Conservation (phyloP, 1,140 invertebrate genomes). For the Drosophila lacertosa region DNA sequence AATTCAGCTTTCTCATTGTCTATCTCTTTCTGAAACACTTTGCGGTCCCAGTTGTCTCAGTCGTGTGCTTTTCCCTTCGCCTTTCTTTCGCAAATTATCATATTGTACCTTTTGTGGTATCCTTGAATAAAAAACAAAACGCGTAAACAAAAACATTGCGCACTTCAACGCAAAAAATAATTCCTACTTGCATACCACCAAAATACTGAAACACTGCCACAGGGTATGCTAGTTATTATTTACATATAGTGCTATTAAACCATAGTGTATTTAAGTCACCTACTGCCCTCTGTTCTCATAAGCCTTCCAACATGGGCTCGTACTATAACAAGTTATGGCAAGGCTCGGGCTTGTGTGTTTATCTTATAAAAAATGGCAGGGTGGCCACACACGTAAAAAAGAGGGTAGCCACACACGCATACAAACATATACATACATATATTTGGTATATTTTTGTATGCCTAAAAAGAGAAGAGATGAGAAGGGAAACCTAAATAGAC, state of each 20-base stretch:
- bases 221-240: not conserved
- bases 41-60: not conserved
- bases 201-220: conserved; percentile 6
- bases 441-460: conserved; percentile 1
- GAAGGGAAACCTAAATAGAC: conserved; percentile 38
- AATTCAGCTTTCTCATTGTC: conserved; percentile 13
- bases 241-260: too few species aligned
- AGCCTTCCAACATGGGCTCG: conserved; percentile 27
- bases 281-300: too few species aligned
- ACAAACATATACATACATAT: not conserved
- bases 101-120: conserved; percentile 72
- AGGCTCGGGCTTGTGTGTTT: conserved; percentile 23
- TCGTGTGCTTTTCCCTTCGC: too few species aligned
- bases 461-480: not conserved
- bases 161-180: conserved; percentile 70
- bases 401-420: conserved; percentile 4
- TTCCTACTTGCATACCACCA: conserved; percentile 59
- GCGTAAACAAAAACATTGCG: conserved; percentile 68
- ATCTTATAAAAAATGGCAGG: conserved; percentile 54
- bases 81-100: conserved; percentile 58
- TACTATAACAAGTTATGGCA: conserved; percentile 68
- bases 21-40: conserved; percentile 3
- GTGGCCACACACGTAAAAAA: too few species aligned
- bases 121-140: conserved; percentile 70
- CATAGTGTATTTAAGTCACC: too few species aligned